Evolutionary conservation across 2,113 vertebrate genomes (phyloP), one percentile per base, ranked within the genome.

Genomic region (Choloepus hoffmanni): DNA sequence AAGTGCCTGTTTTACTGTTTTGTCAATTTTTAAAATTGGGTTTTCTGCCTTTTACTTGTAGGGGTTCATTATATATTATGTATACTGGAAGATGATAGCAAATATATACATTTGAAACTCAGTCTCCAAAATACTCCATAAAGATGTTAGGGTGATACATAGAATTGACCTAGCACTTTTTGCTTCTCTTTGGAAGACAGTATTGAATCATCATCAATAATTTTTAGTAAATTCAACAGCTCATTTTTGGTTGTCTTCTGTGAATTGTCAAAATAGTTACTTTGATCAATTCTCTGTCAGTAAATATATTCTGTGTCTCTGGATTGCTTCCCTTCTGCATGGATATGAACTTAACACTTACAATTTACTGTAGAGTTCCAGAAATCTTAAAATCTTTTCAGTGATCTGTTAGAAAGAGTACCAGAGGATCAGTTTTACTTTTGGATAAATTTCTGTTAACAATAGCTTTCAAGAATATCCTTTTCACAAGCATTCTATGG

Each of bases 401-500:
- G 88, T 99, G 98, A 92, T 99, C 99, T 96, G 99, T 98, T 89
- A 99, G 99, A 95, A 99, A 99, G 85, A 99, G 98, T 92, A 99
- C 98, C 97, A 99, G 98, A 95, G 99, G 98, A 95, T 99, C 99
- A 85, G 99, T 99, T 94, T 99, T 99, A 82, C 99, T 99, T 97
- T 99, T 99, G 50, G 99, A 98, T 90, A 99, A 98, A 94, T 97
- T 98, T 94, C 98, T 98, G 55, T 99, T 99, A 96, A 99, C 98
- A 53, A 99, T 99, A 72, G 99, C 98, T 96, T 98, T 99, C 60
- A 99, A 99, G 94, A 99, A 99, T 0, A 98, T 98, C 96, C 99
- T 98, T 98, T 99, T 99, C 95, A 99, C 99, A 40, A 99, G 98
- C 99, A 99, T 99, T 90, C 99, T 98, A 98, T 99, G 99, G 97